Conservation (phyloP, 1,140 invertebrate species). For the Bombus haemorrhoidalis region DNA sequence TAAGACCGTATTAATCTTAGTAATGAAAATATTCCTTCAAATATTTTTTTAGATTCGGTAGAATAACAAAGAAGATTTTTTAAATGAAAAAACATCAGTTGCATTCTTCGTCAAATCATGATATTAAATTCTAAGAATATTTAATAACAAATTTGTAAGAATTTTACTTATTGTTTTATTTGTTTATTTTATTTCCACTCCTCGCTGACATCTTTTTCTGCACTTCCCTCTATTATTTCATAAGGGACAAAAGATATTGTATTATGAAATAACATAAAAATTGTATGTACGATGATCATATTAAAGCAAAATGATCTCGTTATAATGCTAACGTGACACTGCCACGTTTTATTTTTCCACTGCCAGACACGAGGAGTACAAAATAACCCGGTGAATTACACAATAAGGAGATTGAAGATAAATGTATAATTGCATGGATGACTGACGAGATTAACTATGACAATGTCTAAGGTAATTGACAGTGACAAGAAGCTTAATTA, state of each 20-base stretch:
- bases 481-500: conserved; percentile 32
- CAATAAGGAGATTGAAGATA: conserved; percentile 14
- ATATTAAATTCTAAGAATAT: no score
- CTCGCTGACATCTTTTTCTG: no score
- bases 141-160: no score
- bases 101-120: no score
- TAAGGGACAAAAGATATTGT: no score
- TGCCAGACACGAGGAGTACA: neutral
- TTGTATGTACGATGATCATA: neutral
- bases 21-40: no score
- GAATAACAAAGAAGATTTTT: no score
- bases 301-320: neutral
- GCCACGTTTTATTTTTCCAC: neutral
- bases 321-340: neutral
- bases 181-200: no score
- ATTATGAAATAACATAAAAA: neutral
- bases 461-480: conserved; percentile 24
- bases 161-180: no score
- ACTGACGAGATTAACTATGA: conserved; percentile 14
- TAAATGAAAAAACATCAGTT: no score
- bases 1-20: no score
- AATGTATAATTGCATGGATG: conserved; percentile 23
- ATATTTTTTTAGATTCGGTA: no score
- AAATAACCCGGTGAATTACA: conserved; percentile 7
- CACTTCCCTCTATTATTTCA: neutral